Percentiles rank a stretch among this genome's conserved stretches.
Conservation (phyloP, 2,113 vertebrate genomes). For the rat (Rattus norvegicus) region DNA sequence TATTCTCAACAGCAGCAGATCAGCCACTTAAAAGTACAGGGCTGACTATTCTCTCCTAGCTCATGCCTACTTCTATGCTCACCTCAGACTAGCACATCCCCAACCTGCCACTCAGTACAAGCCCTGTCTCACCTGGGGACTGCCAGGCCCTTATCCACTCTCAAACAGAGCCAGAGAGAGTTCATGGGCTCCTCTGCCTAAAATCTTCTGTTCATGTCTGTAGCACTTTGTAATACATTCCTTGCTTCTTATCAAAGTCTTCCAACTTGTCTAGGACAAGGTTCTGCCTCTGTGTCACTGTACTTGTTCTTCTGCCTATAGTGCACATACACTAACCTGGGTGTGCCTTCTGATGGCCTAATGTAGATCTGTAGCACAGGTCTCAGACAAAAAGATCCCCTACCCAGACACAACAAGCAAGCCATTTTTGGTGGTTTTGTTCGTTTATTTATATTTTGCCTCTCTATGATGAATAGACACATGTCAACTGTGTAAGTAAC, state of each 20-base stretch:
- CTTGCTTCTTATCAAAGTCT: not conserved
- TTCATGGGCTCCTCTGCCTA: accelerated
- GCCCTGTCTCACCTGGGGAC: not conserved
- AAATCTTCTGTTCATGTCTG: not conserved
- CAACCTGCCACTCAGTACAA: accelerated
- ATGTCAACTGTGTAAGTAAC: not conserved
- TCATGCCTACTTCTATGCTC: not conserved
- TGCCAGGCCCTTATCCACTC: not conserved
- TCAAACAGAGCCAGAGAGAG: not conserved
- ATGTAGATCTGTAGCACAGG: accelerated
- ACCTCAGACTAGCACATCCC: not conserved
- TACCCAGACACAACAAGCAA: not conserved
- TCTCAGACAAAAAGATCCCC: not conserved
- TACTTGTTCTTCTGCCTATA: not conserved
- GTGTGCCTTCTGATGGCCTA: not conserved
- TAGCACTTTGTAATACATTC: accelerated
- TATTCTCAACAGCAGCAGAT: not conserved
- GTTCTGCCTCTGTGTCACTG: not conserved
- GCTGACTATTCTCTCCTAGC: not conserved
- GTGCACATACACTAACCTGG: accelerated
- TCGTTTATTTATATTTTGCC: not conserved
- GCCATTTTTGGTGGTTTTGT: not conserved
- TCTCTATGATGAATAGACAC: not conserved
- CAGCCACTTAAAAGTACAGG: not conserved
- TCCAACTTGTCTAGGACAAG: not conserved